A percentile compares a stretch with the other conserved stretches of the same genome.
phyloP scores from a whole-genome alignment of 2,888 invertebrate genomes.

The Ischnura elegans region DNA sequence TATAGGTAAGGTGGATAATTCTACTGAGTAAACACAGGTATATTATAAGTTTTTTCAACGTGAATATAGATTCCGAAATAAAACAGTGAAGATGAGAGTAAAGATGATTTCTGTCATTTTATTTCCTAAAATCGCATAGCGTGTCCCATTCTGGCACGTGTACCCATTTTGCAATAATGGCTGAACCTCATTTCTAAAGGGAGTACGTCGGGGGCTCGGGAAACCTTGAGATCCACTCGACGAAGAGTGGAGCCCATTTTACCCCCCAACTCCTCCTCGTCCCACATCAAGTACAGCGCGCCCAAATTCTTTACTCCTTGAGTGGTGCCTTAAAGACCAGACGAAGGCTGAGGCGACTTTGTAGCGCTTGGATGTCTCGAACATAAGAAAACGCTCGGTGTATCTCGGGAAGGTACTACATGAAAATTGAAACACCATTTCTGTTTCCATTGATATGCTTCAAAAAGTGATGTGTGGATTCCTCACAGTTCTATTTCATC shows the following conservation, averaged over 20 bases:
- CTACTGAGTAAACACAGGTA: no score
- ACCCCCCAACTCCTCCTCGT: neutral
- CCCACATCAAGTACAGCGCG: neutral
- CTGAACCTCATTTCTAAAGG: slow-evolving; percentile 3
- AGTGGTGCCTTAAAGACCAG: neutral
- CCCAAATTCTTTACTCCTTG: neutral
- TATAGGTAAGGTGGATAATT: no score
- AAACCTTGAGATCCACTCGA: slow-evolving; percentile 4
- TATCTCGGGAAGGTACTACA: neutral
- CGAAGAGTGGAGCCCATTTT: neutral
- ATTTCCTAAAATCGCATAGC: neutral
- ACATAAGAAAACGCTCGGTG: neutral
- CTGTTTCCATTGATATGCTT: no score
- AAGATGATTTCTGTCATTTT: neutral
- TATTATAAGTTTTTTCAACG: no score
- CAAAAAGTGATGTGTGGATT: no score
- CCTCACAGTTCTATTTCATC: no score
- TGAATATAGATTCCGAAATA: no score
- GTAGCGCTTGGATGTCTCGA: neutral
- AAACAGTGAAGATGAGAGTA: neutral
- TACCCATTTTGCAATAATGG: neutral
- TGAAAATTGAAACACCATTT: no score
- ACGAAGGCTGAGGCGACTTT: neutral
- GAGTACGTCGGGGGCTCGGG: neutral
- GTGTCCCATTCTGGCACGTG: neutral